These are phyloP conservation scores for Blennius ocellaris DNA, from an alignment of 2,113 vertebrate species.

Conservation along the genomic window DNA sequence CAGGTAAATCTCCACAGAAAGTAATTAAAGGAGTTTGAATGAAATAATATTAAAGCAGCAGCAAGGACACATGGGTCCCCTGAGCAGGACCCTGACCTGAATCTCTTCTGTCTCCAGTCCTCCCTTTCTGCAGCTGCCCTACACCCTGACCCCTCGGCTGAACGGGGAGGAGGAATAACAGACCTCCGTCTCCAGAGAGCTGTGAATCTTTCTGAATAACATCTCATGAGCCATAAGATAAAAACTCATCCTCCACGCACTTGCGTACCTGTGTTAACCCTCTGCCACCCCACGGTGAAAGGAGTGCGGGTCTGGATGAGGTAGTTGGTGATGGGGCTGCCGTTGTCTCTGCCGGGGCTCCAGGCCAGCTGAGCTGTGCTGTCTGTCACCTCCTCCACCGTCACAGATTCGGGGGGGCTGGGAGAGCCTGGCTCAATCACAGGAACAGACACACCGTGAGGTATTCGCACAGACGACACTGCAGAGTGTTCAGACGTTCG, in stretches of 20 bases:
- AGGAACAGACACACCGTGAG: slow-evolving; percentile 63
- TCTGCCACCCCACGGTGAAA: slow-evolving; percentile 94
- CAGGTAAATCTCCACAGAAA: background rate
- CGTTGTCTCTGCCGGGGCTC: slow-evolving; percentile 90
- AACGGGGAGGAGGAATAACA: slow-evolving; percentile 1
- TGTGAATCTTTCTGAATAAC: slow-evolving; percentile 35
- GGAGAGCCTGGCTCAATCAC: slow-evolving; percentile 87
- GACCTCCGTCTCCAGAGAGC: slow-evolving; percentile 32
- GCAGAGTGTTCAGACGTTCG: background rate
- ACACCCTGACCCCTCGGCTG: slow-evolving; percentile 24
- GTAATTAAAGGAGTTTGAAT: slow-evolving; percentile 29
- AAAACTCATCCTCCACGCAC: slow-evolving; percentile 12
- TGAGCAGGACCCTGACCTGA: slow-evolving; percentile 32
- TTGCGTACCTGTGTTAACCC: slow-evolving; percentile 88
- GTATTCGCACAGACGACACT: slow-evolving; percentile 29
- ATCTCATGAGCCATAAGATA: slow-evolving; percentile 29
- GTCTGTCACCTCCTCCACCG: slow-evolving; percentile 92
- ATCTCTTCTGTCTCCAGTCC: background rate
- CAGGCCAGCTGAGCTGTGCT: slow-evolving; percentile 92
- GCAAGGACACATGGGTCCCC: slow-evolving; percentile 24
- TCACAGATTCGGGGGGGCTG: slow-evolving; percentile 87
- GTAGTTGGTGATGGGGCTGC: slow-evolving; percentile 89
- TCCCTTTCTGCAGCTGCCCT: slow-evolving; percentile 32
- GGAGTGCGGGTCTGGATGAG: slow-evolving; percentile 90
- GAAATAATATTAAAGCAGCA: slow-evolving; percentile 35